Percentiles rank a stretch among this genome's conserved stretches.
Evolutionary conservation across 2,888 invertebrate genomes (phyloP).

Genomic region (Coelinius sp.): DNA sequence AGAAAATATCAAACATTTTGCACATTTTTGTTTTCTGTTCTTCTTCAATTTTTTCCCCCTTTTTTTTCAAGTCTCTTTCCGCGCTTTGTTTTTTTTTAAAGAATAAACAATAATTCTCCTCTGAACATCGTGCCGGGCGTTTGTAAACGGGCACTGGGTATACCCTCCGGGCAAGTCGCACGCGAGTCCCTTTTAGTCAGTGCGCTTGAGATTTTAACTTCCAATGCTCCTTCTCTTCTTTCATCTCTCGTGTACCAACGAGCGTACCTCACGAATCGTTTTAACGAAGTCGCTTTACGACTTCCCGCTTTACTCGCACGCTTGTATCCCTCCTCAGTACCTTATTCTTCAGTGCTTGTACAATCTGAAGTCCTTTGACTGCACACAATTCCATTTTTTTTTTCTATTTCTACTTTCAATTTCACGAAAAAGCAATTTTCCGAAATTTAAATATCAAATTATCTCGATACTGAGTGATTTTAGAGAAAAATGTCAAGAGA

Average conservation of each 20-base stretch:
- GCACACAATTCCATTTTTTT: slow-evolving; percentile 7
- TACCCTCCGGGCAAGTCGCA: slow-evolving; percentile 15
- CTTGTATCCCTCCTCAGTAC: slow-evolving; percentile 12
- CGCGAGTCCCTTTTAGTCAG: slow-evolving; percentile 25
- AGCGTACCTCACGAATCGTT: slow-evolving; percentile 43
- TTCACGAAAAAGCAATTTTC: too few relatives aligned
- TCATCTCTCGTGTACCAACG: slow-evolving; percentile 38
- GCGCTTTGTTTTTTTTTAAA: background rate
- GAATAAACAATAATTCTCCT: background rate
- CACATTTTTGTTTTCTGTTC: background rate
- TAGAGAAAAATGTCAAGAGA: too few relatives aligned
- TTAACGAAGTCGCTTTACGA: slow-evolving; percentile 49
- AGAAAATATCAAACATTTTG: slow-evolving; percentile 12
- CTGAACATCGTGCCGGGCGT: slow-evolving; percentile 10
- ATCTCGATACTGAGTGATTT: too few relatives aligned
- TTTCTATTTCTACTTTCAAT: too few relatives aligned
- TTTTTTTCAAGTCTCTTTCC: background rate
- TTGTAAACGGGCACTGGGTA: slow-evolving; percentile 2
- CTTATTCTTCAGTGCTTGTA: slow-evolving; percentile 1
- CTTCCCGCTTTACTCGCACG: slow-evolving; percentile 41
- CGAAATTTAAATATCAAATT: too few relatives aligned
- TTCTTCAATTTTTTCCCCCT: background rate
- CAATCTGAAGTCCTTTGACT: slow-evolving; percentile 2
- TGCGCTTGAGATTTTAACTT: slow-evolving; percentile 24
- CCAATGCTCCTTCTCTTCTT: background rate